Evolutionary conservation across 2,113 vertebrate genomes (phyloP), one percentile per base, ranked within the genome.

Genomic region (Asarcornis scutulata): DNA sequence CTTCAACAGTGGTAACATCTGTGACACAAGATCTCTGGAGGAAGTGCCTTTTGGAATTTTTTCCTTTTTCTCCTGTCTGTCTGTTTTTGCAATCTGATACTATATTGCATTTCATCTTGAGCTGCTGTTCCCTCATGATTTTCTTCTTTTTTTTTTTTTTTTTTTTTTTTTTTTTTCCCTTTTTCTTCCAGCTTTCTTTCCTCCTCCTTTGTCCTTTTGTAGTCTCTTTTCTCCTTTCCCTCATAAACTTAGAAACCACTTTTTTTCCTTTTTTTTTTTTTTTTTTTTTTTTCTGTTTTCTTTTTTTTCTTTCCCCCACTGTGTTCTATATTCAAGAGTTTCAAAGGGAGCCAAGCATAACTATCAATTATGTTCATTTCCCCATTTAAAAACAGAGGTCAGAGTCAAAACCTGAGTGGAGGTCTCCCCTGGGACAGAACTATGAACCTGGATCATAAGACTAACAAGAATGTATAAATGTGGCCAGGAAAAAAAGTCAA

Each of bases 11-110:
- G 82, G 58, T 23, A 93, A 64, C 89, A 94, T 79, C 89, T 96
- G 91, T 96, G 90, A 86, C 95, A 93, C 23, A 83, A 60, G 72
- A 78, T 93, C 96, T 95, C 94, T 77, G 42, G 88, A 97, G 95
- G 25, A 91, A 94, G 64, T 8, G 7, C 86, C 76, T 94, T 94
- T 94, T 90, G 90, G 82, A 96, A 95, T 88, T 96, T 69, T 64
- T 38, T 91, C 79, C 59, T 63, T 50, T 83, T 94, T 52, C 60
- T 91, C 86, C 82, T 92, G 74, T 92, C 66, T 4, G 34, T 94
- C 89, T 96, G 67, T 91, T 90, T 83, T 88, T 95, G 79, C 68
- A 94, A 86, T 71, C 60, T 67, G 64, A 94, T 90, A 62, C 22
- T 77, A 63, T 48, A 88, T 50, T 59, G 72, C 72, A 91, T 94